Evolutionary conservation across 2,888 invertebrate species (phyloP).

Genomic region (Chalcosyrphus nemorum): DNA sequence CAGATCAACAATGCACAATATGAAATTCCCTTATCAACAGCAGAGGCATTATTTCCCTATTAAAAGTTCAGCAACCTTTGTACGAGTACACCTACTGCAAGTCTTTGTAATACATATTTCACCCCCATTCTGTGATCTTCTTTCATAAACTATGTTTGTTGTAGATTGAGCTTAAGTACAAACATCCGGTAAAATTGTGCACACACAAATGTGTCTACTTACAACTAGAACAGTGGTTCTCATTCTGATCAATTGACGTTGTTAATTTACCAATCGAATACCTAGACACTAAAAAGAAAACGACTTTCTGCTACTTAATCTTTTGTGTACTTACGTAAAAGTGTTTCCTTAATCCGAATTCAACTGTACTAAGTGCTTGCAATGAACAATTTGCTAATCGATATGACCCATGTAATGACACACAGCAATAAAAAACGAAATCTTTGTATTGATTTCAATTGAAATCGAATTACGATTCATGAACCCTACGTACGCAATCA

Average conservation of each 20-base stretch:
- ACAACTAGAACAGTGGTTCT: slow-evolving; percentile 6
- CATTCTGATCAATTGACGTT: not conserved
- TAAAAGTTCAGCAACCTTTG: slow-evolving; percentile 36
- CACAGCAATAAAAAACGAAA: not conserved
- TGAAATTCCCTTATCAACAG: not conserved
- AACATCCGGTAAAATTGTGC: slow-evolving; percentile 30
- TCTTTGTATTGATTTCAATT: not conserved
- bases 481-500: not conserved
- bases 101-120: not conserved
- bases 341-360: not conserved
- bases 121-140: not conserved
- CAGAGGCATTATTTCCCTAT: not conserved
- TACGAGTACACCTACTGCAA: not conserved
- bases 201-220: not conserved
- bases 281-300: no score
- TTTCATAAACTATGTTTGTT: not conserved
- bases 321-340: not conserved
- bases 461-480: not conserved
- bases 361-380: not conserved
- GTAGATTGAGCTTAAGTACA: slow-evolving; percentile 51
- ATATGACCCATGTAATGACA: slow-evolving; percentile 3
- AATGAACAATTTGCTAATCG: slow-evolving; percentile 3
- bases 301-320: no score
- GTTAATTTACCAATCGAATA: not conserved
- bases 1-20: not conserved